These are phyloP conservation scores for Acanthosepion esculentum DNA, from an alignment of 2,888 invertebrate genomes.

Conservation along the genomic window DNA sequence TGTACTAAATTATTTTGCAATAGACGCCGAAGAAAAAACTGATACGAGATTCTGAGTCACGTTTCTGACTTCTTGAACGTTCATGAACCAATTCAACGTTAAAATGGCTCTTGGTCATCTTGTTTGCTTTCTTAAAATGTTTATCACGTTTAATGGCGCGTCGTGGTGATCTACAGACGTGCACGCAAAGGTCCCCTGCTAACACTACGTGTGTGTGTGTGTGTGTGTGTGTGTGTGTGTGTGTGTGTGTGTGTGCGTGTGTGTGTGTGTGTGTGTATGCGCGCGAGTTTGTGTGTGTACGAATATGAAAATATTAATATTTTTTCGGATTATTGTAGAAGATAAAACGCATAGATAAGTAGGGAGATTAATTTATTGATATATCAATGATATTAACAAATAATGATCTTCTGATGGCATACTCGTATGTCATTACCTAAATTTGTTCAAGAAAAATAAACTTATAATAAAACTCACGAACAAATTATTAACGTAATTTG, in stretches of 20 bases:
- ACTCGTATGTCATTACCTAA: background rate
- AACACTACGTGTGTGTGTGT: background rate
- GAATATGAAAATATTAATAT: too few species aligned
- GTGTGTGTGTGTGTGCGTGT: too few species aligned
- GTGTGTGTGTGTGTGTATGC: background rate
- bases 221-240: background rate
- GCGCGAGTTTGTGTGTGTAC: too few species aligned
- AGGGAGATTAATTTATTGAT: too few species aligned
- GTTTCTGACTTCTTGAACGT: background rate
- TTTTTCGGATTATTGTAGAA: too few species aligned
- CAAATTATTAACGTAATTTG: background rate
- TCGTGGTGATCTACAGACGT: background rate
- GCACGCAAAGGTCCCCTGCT: background rate
- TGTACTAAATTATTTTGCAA: background rate
- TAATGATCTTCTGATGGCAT: background rate
- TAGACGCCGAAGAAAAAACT: background rate
- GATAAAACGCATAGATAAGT: too few species aligned
- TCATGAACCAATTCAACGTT: slow-evolving; percentile 6
- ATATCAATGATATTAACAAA: background rate
- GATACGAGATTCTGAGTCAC: background rate
- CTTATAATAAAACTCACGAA: background rate
- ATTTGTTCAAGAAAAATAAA: background rate
- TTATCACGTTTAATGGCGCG: background rate
- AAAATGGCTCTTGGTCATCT: background rate
- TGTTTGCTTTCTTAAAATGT: background rate